These are phyloP conservation scores for Taenaris catops DNA, from an alignment of 2,888 invertebrate genomes.

Conservation along the genomic window DNA sequence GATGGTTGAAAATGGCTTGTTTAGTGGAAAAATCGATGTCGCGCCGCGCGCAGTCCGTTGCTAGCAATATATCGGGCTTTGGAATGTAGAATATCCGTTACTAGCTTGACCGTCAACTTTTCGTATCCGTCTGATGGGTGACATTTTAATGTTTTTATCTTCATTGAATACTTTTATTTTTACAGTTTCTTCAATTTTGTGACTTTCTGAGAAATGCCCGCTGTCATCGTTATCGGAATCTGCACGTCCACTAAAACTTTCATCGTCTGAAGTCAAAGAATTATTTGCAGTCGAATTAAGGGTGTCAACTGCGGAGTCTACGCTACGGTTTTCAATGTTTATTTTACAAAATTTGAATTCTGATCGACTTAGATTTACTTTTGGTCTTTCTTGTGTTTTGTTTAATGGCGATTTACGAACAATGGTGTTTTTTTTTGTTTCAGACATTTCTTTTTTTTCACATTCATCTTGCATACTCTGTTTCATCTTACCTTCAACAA, in stretches of 20 bases:
- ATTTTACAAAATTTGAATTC: slow-evolving; percentile 78
- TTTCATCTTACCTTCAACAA: slow-evolving; percentile 67
- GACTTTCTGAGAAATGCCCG: slow-evolving; percentile 69
- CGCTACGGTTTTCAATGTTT: slow-evolving; percentile 68
- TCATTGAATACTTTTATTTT: slow-evolving; percentile 74
- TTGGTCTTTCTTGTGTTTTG: slow-evolving; percentile 83
- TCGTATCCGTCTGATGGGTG: slow-evolving; percentile 61
- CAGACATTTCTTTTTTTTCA: slow-evolving; percentile 60
- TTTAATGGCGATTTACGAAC: slow-evolving; percentile 82
- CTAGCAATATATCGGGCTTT: slow-evolving; percentile 54
- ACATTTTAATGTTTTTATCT: slow-evolving; percentile 65
- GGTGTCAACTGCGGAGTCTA: slow-evolving; percentile 77
- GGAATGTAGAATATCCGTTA: slow-evolving; percentile 70
- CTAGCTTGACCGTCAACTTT: slow-evolving; percentile 66
- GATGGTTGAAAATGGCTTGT: slow-evolving; percentile 61
- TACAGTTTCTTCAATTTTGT: slow-evolving; percentile 71
- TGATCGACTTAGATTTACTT: slow-evolving; percentile 78
- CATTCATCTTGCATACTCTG: slow-evolving; percentile 69
- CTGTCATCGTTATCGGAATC: slow-evolving; percentile 81
- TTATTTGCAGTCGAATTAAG: slow-evolving; percentile 78
- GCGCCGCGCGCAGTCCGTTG: slow-evolving; percentile 63
- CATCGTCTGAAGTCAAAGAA: slow-evolving; percentile 71
- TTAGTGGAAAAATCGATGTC: slow-evolving; percentile 70
- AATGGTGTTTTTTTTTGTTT: slow-evolving; percentile 69
- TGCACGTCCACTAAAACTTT: slow-evolving; percentile 72